Conservation (phyloP, 2,113 vertebrate genomes). For the Daboia siamensis region DNA sequence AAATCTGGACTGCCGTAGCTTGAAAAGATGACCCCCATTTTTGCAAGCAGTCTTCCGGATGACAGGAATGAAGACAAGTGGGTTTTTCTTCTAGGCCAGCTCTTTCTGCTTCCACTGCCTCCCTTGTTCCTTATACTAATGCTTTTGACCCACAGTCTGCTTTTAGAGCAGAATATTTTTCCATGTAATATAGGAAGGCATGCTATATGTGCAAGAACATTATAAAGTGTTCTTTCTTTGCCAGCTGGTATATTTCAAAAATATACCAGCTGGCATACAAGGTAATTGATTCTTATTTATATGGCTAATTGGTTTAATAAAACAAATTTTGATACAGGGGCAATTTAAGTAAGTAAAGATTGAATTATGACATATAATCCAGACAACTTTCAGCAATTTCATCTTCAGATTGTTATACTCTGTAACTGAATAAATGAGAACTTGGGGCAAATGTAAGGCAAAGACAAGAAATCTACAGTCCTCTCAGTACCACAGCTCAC, state of each 20-base stretch:
- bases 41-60: background rate
- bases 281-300: background rate
- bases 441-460: background rate
- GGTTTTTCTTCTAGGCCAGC: too few species aligned
- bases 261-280: too few species aligned
- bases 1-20: background rate
- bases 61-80: background rate
- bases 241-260: background rate
- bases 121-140: background rate
- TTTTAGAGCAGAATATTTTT: background rate
- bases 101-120: background rate
- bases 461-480: background rate
- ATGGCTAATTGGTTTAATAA: background rate
- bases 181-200: background rate
- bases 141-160: background rate
- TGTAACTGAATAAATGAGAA: background rate
- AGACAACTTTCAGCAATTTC: background rate
- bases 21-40: background rate
- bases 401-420: background rate
- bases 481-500: background rate
- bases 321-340: background rate
- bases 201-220: background rate
- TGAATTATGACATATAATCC: background rate
- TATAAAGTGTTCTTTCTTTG: background rate
- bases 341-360: background rate